Evolutionary conservation across 2,113 vertebrate species (phyloP), one percentile per base, ranked within the genome.

Genomic region (Cyanistes caeruleus): DNA sequence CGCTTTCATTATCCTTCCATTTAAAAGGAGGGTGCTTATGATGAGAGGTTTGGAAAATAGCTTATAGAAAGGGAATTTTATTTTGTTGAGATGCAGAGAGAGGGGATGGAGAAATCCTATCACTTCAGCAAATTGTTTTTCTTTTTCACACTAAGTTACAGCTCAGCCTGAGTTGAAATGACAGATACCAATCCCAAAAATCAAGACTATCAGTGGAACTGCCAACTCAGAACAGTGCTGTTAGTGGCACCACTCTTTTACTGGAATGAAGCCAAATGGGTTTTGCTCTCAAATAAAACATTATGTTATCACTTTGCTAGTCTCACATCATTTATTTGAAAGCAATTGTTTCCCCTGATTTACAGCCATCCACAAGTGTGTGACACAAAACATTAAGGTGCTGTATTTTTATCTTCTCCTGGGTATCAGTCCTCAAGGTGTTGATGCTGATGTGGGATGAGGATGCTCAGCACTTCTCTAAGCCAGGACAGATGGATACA

Each of bases 301-400:
- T 62, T 51, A 15, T 33, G 25, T 52, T 90, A 67, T 44, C 79
- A 60, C 63, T 78, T 93, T 51, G 75, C 68, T 14, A 43, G 23
- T 52, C 43, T 80, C 82, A 81, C 79, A 11, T 78, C 6, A 41
- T 68, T 86, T 81, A 22, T 91, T 86, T 78, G 52, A 49, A 21
- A 83, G 78, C 19, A 77, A 13, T 70, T 28, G 8, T 69, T 90
- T 44, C 67, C 62, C 59, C 75, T 35, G 46, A 58, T 63, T 70
- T 87, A 10, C 48, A 85, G 75, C 58, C 56, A 30, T 59, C 51
- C 51, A 28, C 62, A n/a, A 3, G 1, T 11, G 43, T 0, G 22
- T 0, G 37, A 67, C 8, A 30, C 0, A 1, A n/a, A 64, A 17
- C 63, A 4, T 48, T 10, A 11, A 16, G 0, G 1, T 63, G 82